A percentile compares a stretch with the other conserved stretches of the same genome.
Conservation (phyloP, 2,888 invertebrate genomes). For the Volucella zonaria region DNA sequence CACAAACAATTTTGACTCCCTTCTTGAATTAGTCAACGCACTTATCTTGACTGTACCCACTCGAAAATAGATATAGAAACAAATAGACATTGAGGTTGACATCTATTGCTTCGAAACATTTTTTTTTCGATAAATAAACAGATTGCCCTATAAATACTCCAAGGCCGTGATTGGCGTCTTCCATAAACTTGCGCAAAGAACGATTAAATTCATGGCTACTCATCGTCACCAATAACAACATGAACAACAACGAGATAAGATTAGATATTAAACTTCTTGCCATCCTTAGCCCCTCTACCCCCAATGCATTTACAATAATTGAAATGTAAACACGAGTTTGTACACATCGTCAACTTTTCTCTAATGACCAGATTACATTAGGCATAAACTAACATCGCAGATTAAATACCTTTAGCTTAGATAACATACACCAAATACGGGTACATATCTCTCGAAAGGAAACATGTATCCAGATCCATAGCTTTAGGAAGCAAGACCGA, state of each 20-base stretch:
- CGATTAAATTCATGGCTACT: slow-evolving; percentile 2
- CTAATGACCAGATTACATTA: slow-evolving; percentile 46
- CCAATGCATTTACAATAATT: slow-evolving; percentile 14
- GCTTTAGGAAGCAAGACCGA: slow-evolving; percentile 18
- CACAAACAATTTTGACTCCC: slow-evolving; percentile 11
- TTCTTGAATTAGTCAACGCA: slow-evolving; percentile 23
- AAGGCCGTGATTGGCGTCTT: background rate
- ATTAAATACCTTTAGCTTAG: slow-evolving; percentile 21
- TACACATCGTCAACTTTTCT: slow-evolving; percentile 23
- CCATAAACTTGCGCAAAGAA: slow-evolving; percentile 1
- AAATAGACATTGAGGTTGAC: slow-evolving; percentile 38
- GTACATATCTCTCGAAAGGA: background rate
- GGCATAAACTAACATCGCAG: slow-evolving; percentile 48
- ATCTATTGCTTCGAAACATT: slow-evolving; percentile 40
- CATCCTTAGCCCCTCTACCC: background rate
- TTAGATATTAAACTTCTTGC: background rate
- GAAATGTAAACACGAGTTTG: slow-evolving; percentile 54
- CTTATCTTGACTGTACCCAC: slow-evolving; percentile 33
- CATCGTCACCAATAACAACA: background rate
- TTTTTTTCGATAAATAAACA: slow-evolving; percentile 28
- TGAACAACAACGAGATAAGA: slow-evolving; percentile 5
- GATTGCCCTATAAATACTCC: slow-evolving; percentile 10
- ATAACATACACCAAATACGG: background rate
- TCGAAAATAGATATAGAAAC: background rate
- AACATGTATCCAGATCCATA: background rate